Evolutionary conservation across 53 echinoderm and acorn worm species (phyloP).

Genomic region (Echinometra lucunter): DNA sequence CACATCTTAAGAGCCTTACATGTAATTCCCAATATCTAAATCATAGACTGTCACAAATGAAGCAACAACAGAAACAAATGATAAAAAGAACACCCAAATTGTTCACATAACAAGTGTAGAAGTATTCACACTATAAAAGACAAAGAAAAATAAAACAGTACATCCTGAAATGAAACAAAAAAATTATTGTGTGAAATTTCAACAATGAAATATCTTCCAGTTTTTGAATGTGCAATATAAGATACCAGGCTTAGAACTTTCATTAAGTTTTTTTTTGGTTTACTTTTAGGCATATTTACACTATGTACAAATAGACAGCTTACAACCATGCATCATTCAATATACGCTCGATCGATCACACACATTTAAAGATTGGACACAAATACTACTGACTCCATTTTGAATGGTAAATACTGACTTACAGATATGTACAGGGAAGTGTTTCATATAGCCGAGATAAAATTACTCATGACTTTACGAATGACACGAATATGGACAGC

Average conservation of each 20-base stretch:
- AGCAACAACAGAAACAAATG: no score
- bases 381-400: background rate
- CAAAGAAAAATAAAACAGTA: background rate
- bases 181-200: background rate
- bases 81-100: no score
- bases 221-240: background rate
- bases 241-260: background rate
- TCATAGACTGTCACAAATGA: no score
- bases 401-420: background rate
- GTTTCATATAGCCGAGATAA: background rate
- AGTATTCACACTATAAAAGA: background rate
- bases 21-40: no score
- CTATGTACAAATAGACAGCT: background rate
- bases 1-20: no score
- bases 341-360: background rate
- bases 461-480: no score
- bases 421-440: background rate
- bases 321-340: background rate
- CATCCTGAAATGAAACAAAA: background rate
- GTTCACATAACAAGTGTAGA: background rate
- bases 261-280: background rate
- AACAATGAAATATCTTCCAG: background rate
- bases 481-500: no score
- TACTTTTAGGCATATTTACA: background rate
- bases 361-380: background rate